phyloP scores from a whole-genome alignment of 2,113 vertebrate genomes.

The Tylochromis polylepis region DNA sequence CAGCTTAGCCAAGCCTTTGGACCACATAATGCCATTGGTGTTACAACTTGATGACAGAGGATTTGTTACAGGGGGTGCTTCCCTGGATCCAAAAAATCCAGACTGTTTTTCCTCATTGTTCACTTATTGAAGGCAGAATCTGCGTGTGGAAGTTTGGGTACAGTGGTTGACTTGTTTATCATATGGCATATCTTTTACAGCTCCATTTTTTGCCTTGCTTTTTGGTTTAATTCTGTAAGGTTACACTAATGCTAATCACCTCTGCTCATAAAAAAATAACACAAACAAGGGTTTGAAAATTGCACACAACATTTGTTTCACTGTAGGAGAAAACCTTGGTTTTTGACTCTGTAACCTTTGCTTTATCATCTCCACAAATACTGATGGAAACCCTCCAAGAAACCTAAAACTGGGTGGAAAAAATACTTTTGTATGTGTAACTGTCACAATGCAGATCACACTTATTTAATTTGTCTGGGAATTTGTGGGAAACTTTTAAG shows the following conservation, averaged over 20 bases:
- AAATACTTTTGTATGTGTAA: not conserved
- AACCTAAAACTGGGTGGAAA: not conserved
- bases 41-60: not conserved
- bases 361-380: not conserved
- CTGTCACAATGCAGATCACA: not conserved
- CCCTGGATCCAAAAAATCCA: not conserved
- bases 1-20: not conserved
- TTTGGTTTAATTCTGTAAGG: not conserved
- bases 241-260: not conserved
- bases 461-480: slow-evolving; percentile 4
- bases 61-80: not conserved
- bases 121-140: not conserved
- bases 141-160: not conserved
- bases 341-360: not conserved
- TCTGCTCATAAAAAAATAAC: not conserved
- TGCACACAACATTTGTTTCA: not conserved
- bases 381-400: not conserved
- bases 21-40: not conserved
- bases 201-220: not conserved
- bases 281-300: not conserved
- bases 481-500: slow-evolving; percentile 5
- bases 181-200: not conserved
- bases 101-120: not conserved
- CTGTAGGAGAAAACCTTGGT: not conserved
- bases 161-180: not conserved